A percentile compares a stretch with the other conserved stretches of the same genome.
These are phyloP conservation scores for Falco cherrug DNA, from an alignment of 2,797 vertebrate species.

Conservation along the genomic window DNA sequence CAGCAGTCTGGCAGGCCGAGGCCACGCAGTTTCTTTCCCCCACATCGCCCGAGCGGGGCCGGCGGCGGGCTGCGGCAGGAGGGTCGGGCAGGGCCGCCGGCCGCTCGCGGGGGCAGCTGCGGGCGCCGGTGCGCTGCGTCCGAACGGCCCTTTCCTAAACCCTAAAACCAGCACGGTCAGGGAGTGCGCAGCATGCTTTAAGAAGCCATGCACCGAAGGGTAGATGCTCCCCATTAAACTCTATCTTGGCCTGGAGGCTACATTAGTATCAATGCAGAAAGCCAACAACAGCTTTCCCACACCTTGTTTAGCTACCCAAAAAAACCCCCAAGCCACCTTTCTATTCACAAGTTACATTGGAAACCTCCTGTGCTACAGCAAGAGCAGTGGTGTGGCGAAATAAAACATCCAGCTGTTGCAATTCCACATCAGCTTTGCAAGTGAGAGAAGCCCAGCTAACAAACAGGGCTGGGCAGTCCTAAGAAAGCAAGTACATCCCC, in stretches of 20 bases:
- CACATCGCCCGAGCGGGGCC: background rate
- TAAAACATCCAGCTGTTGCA: rapidly evolving
- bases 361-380: background rate
- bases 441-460: background rate
- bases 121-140: background rate
- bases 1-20: background rate
- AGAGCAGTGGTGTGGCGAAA: background rate
- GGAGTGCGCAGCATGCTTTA: rapidly evolving
- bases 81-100: no score
- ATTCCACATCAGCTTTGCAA: background rate
- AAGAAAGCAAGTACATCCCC: background rate
- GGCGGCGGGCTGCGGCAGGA: background rate
- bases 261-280: background rate
- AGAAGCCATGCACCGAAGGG: background rate
- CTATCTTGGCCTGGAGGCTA: background rate
- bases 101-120: no score
- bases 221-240: background rate
- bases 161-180: background rate
- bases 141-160: background rate
- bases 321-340: background rate
- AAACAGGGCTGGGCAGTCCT: background rate
- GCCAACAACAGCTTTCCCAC: background rate
- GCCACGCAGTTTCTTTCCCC: background rate
- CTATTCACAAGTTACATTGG: no score
- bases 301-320: background rate